These are phyloP conservation scores for Mobula hypostoma DNA, from an alignment of 2,113 vertebrate species.

Conservation along the genomic window DNA sequence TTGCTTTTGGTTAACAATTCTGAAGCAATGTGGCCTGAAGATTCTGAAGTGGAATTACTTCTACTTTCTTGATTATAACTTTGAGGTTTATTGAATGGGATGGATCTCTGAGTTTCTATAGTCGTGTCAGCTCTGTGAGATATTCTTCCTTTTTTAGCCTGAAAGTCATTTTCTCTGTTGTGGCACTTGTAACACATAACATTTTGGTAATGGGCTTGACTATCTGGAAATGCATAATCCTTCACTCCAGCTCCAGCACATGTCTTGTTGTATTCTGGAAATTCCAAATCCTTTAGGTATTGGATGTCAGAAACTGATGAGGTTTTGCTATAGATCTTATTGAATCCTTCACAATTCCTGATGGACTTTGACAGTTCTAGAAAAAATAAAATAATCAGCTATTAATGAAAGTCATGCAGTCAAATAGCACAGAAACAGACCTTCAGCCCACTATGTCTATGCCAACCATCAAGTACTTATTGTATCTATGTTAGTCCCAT, in stretches of 20 bases:
- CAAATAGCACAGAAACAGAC: not conserved
- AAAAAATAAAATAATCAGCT: not conserved
- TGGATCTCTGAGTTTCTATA: not conserved
- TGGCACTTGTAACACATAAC: not conserved
- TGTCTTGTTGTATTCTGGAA: not conserved
- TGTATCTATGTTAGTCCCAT: too few species aligned
- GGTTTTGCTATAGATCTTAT: not conserved
- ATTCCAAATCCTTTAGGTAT: not conserved
- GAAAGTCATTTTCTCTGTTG: not conserved
- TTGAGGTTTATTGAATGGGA: not conserved
- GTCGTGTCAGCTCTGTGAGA: not conserved
- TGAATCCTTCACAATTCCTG: constrained; percentile 35
- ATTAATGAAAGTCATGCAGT: not conserved
- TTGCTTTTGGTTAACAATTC: not conserved
- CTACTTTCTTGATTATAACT: not conserved
- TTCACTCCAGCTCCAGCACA: not conserved
- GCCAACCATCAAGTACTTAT: too few species aligned
- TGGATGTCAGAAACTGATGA: constrained; percentile 15
- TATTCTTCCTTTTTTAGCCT: not conserved
- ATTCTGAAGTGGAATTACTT: constrained; percentile 22
- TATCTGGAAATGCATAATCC: not conserved
- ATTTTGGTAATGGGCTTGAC: not conserved
- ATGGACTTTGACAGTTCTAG: constrained; percentile 31
- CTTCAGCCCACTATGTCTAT: not conserved
- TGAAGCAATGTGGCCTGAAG: not conserved